Percentiles rank a stretch among this genome's conserved stretches.
Conservation (phyloP, 2,888 invertebrate genomes). For the Spisula solida region DNA sequence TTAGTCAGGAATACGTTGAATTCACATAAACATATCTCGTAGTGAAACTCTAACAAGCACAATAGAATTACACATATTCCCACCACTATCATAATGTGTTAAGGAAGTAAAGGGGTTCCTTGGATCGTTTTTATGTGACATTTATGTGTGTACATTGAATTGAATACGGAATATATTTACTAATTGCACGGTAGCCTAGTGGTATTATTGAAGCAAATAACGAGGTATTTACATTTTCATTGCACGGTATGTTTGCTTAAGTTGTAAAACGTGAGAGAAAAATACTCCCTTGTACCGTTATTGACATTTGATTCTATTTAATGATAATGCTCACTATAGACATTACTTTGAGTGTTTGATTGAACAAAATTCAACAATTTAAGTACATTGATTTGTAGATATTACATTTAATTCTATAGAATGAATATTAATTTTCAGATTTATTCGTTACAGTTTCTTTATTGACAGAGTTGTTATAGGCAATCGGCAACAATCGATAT, state of each 20-base stretch:
- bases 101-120: background rate
- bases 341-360: background rate
- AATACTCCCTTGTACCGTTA: background rate
- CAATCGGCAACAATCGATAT: no score
- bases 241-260: background rate
- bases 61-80: background rate
- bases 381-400: background rate
- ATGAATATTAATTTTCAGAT: no score
- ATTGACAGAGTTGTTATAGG: no score
- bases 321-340: background rate
- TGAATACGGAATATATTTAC: background rate
- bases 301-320: background rate
- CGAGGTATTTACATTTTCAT: background rate
- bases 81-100: background rate
- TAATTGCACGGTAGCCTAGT: background rate
- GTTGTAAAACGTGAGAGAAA: background rate
- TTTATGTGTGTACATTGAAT: background rate
- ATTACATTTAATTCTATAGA: no score
- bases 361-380: background rate
- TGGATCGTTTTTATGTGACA: slow-evolving; percentile 13
- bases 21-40: background rate
- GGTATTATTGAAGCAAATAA: background rate
- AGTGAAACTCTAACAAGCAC: slow-evolving; percentile 7
- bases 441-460: no score
- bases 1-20: background rate